Base-by-base conservation (phyloP, 2,888 invertebrate genomes). In the Invenusta paracnida region DNA sequence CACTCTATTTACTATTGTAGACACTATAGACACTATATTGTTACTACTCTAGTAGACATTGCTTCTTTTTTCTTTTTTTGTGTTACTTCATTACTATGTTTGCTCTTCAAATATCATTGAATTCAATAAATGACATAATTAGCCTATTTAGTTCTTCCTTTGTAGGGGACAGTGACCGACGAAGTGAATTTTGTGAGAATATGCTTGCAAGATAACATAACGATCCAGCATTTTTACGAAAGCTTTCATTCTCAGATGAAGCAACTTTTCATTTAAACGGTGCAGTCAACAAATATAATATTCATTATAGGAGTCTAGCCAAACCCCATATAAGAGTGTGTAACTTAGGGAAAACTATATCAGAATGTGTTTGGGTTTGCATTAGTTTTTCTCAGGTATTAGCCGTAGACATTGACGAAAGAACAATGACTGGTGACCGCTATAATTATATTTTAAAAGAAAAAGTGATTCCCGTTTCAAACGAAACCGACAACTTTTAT, bases 391-490 rank as follows among this genome's bases (percentile, higher is more conserved):
- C 29, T 30, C 2, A 2, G 5, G 82, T 82, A 29, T 29, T 82
- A 82, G 82, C 82, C 82, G 29, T 29, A 30, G 82, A 82, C 23
- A 82, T 82, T 82, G 82, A 82, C 31, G 30, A 82, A 82, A 29
- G 82, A 29, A 82, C 82, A 30, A 82, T 82, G 82, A 82, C 82
- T 30, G 82, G 31, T 29, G 82, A 29, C 82, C 13, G 82, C 29
- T 82, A 82, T 30, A 82, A 82, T 82, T 29, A 2, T 82, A 28
- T 82, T 82, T 82, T 82, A 82, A 82, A 82, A 82, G n/a, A 30
- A 82, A 73, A 73, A 73, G 73, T 13, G 73, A 23, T 73, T 73
- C 73, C 73, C 31, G 29, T 30, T 82, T 82, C 31, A 82, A 17
- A 82, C n/a, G 28, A 23, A 29, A 82, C 31, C 82, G 30, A 82